A percentile compares a stretch with the other conserved stretches of the same genome.
phyloP scores from a whole-genome alignment of 2,888 invertebrate genomes.

The Venusia cambrica region DNA sequence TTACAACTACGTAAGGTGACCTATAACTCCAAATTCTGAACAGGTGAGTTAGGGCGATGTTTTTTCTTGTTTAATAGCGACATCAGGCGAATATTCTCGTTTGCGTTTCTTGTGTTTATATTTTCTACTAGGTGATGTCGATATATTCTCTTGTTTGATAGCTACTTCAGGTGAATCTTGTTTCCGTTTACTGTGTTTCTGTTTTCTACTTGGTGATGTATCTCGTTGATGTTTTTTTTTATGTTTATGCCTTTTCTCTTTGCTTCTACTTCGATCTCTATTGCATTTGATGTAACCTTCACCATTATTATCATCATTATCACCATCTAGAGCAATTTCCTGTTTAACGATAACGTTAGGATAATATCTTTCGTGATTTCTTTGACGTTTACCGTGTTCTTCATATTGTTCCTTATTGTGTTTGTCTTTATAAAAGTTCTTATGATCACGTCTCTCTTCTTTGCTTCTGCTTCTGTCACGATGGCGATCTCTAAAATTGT shows the following conservation, averaged over 20 bases:
- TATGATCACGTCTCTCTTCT: conserved; percentile 1
- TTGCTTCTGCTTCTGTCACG: background rate
- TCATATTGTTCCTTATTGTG: background rate
- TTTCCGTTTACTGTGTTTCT: conserved; percentile 3
- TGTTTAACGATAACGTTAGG: background rate
- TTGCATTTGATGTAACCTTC: conserved; percentile 8
- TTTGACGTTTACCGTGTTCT: background rate
- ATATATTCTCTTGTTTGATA: no score
- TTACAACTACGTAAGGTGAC: no score
- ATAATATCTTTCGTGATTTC: background rate
- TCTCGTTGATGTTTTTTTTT: no score
- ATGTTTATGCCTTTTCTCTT: conserved; percentile 9
- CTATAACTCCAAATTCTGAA: no score
- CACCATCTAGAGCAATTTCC: background rate
- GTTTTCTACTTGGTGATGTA: no score
- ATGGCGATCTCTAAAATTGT: conserved; percentile 3
- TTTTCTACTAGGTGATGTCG: conserved; percentile 4
- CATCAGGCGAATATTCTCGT: background rate
- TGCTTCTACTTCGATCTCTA: conserved; percentile 8
- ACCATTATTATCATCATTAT: background rate
- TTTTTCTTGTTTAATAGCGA: conserved; percentile 23
- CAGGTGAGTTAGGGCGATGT: conserved; percentile 11
- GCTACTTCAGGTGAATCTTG: no score
- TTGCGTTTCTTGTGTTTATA: conserved; percentile 2
- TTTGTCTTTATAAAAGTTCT: background rate